phyloP scores from a whole-genome alignment of 2,113 vertebrate genomes.

The Elanus axillaris region DNA sequence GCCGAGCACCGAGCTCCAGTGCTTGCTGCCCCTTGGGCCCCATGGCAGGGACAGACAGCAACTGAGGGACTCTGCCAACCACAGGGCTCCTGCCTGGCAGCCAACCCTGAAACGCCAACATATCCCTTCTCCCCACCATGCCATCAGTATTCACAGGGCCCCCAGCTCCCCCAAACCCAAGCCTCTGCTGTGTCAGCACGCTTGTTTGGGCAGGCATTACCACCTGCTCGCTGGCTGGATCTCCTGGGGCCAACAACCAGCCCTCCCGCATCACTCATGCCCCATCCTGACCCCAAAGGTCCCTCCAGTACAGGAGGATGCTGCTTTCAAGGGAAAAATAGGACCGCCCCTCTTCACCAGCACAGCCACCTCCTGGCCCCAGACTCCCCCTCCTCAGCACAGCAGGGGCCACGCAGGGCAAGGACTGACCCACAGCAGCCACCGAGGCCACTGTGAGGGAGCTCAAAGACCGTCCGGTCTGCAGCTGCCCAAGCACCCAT shows the following conservation, averaged over 20 bases:
- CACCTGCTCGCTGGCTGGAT: not conserved
- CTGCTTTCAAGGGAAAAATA: not conserved
- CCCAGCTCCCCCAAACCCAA: not conserved
- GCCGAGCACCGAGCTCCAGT: too few species aligned
- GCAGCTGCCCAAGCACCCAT: not conserved
- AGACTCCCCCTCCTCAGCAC: too few species aligned
- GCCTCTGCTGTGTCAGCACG: not conserved
- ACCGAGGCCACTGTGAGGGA: not conserved
- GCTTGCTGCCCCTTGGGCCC: not conserved
- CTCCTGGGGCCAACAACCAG: too few species aligned
- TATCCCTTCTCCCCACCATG: not conserved
- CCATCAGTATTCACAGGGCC: not conserved
- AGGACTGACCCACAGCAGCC: not conserved
- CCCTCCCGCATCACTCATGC: not conserved
- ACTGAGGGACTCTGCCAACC: not conserved
- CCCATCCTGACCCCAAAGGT: not conserved
- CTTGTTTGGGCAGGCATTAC: not conserved
- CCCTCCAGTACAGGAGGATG: not conserved
- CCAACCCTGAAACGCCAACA: not conserved
- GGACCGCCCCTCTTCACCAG: not conserved
- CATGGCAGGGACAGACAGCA: not conserved
- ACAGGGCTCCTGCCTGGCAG: not conserved
- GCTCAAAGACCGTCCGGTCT: too few species aligned
- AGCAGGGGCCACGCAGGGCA: not conserved
- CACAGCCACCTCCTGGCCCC: not conserved